Conservation (phyloP, 1,140 invertebrate genomes). For the Drosophila grimshawi region DNA sequence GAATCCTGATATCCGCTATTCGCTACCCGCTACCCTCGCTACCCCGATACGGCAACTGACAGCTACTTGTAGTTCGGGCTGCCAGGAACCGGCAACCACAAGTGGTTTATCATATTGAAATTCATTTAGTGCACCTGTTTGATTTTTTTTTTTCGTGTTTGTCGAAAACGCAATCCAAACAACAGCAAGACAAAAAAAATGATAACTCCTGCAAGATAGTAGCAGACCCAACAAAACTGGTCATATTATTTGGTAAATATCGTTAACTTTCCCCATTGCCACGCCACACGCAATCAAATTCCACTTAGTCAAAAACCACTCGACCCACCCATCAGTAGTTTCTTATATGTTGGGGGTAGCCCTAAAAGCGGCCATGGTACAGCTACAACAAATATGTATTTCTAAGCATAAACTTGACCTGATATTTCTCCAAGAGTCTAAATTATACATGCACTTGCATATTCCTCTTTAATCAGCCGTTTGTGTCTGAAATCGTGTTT, state of each 20-base stretch:
- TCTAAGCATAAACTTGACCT: too few species aligned
- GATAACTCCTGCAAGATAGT: background rate
- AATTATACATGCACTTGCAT: too few species aligned
- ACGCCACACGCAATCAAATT: constrained; percentile 70
- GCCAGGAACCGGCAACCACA: constrained; percentile 61
- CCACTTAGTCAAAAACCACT: constrained; percentile 31
- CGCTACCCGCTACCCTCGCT: background rate
- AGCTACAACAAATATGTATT: too few species aligned
- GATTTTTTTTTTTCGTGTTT: constrained; percentile 72
- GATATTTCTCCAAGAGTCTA: too few species aligned
- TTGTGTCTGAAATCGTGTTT: too few species aligned
- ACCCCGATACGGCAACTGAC: constrained; percentile 3
- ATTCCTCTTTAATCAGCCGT: too few species aligned
- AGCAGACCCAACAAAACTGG: constrained; percentile 8
- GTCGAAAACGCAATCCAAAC: constrained; percentile 22
- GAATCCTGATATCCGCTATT: background rate
- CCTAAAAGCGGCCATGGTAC: too few species aligned
- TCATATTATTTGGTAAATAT: constrained; percentile 77
- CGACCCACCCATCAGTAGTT: constrained; percentile 4
- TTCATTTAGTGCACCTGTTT: constrained; percentile 84
- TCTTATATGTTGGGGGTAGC: too few species aligned
- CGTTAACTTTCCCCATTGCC: constrained; percentile 70
- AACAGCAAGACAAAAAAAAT: background rate
- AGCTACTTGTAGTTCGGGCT: constrained; percentile 1
- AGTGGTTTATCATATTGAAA: constrained; percentile 81